Percentiles rank a stretch among this genome's conserved stretches.
phyloP scores from a whole-genome alignment of 2,797 vertebrate species.

The Gobionotothen gibberifrons region DNA sequence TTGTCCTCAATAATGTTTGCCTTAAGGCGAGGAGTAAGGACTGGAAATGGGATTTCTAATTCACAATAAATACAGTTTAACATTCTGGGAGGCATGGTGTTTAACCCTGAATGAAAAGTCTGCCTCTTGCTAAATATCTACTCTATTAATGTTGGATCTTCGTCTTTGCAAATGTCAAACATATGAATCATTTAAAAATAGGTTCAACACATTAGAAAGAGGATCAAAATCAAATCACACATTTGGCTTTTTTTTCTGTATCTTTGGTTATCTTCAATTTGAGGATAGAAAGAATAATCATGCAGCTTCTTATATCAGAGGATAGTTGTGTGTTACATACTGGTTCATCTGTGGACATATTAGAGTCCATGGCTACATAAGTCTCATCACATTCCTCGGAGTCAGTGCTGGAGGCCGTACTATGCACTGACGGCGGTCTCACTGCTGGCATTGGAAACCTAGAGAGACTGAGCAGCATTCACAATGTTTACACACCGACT shows the following conservation, averaged over 20 bases:
- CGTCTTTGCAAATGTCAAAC: slow-evolving; percentile 5
- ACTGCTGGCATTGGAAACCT: slow-evolving; percentile 93
- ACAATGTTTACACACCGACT: slow-evolving; percentile 82
- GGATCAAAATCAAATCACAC: not conserved
- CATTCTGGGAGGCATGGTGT: not conserved
- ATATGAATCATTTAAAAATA: slow-evolving; percentile 16
- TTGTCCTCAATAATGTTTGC: slow-evolving; percentile 30
- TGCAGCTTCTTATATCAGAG: slow-evolving; percentile 59
- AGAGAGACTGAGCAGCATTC: slow-evolving; percentile 92
- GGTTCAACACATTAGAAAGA: not conserved
- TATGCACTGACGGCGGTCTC: slow-evolving; percentile 96
- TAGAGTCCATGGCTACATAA: slow-evolving; percentile 98
- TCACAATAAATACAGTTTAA: slow-evolving; percentile 20
- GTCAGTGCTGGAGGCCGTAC: slow-evolving; percentile 98
- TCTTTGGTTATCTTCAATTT: slow-evolving; percentile 39
- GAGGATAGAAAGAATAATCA: slow-evolving; percentile 35
- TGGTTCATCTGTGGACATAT: slow-evolving; percentile 93
- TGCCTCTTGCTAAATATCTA: slow-evolving; percentile 8
- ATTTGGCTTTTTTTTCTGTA: slow-evolving; percentile 16
- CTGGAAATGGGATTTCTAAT: slow-evolving; percentile 30
- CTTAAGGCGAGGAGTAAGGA: slow-evolving; percentile 27
- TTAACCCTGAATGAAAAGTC: slow-evolving; percentile 17
- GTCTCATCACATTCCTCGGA: slow-evolving; percentile 98
- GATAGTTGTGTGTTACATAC: slow-evolving; percentile 89
- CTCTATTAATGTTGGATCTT: slow-evolving; percentile 14